Conservation (phyloP, 1,140 invertebrate species). For the Formica exsecta region DNA sequence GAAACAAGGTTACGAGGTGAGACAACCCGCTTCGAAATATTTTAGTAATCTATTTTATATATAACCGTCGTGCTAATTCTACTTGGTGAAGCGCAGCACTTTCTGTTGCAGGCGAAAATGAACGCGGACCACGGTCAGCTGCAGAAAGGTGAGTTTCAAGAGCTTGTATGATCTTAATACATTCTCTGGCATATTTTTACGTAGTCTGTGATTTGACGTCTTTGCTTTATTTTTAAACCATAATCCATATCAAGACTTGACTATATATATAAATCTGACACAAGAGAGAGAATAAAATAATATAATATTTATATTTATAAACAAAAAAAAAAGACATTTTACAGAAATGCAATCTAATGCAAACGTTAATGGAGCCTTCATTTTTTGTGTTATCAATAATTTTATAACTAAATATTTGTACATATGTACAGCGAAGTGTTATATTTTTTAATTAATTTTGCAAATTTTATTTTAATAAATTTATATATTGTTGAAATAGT, state of each 20-base stretch:
- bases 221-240: constrained; percentile 6
- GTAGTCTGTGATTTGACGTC: neutral
- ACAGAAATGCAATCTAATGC: neutral
- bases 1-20: constrained; percentile 88
- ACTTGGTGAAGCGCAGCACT: constrained; percentile 85
- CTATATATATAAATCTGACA: neutral
- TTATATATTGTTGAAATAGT: neutral
- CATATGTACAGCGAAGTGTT: neutral
- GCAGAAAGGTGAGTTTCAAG: constrained; percentile 86
- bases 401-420: neutral
- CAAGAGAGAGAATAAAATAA: neutral
- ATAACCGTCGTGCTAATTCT: constrained; percentile 77
- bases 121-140: constrained; percentile 87
- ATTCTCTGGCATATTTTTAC: neutral
- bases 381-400: neutral
- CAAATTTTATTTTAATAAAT: neutral
- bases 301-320: neutral
- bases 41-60: constrained; percentile 64
- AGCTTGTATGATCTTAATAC: neutral
- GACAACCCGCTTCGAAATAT: constrained; percentile 72
- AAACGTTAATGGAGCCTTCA: neutral
- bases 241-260: neutral
- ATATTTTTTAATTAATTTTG: neutral
- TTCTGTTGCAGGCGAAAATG: constrained; percentile 88
- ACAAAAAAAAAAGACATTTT: neutral